These are phyloP conservation scores for Odontomachus brunneus DNA, from an alignment of 1,140 invertebrate species.

Conservation along the genomic window DNA sequence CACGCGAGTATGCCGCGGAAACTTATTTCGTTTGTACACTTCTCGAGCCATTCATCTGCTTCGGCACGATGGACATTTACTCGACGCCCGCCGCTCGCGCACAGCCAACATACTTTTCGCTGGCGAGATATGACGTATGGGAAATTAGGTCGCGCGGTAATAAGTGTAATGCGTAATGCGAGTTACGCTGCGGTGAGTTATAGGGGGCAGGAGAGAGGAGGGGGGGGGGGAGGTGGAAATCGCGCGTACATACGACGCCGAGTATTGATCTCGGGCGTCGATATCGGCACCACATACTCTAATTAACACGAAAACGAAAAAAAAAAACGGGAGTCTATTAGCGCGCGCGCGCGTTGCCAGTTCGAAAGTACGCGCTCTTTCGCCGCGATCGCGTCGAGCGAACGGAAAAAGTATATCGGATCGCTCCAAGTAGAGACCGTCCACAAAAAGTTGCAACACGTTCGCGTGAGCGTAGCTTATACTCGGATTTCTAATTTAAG, in stretches of 20 bases:
- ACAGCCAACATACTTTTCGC: background rate
- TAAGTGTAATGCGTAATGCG: constrained; percentile 52
- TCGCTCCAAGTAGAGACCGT: too few species aligned
- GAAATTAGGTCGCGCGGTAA: constrained; percentile 52
- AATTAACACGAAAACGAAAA: constrained; percentile 20
- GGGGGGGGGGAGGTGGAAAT: background rate
- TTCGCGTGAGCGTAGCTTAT: too few species aligned
- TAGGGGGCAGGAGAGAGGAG: too few species aligned
- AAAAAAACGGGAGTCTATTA: background rate
- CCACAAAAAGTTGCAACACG: too few species aligned
- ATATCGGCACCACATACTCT: constrained; percentile 10
- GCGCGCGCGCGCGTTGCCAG: background rate
- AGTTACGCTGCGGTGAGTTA: constrained; percentile 16
- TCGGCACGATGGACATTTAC: constrained; percentile 31
- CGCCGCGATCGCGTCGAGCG: background rate
- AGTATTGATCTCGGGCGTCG: constrained; percentile 37
- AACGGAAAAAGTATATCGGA: background rate
- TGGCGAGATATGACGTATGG: background rate
- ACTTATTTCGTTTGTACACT: constrained; percentile 58
- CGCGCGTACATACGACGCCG: constrained; percentile 2
- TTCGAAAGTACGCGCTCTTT: background rate
- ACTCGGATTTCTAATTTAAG: too few species aligned
- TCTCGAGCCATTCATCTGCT: constrained; percentile 46
- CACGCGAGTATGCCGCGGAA: background rate
- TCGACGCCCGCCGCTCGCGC: background rate